Base-by-base conservation (phyloP, 2,888 invertebrate species). In the Ophraella communa region DNA sequence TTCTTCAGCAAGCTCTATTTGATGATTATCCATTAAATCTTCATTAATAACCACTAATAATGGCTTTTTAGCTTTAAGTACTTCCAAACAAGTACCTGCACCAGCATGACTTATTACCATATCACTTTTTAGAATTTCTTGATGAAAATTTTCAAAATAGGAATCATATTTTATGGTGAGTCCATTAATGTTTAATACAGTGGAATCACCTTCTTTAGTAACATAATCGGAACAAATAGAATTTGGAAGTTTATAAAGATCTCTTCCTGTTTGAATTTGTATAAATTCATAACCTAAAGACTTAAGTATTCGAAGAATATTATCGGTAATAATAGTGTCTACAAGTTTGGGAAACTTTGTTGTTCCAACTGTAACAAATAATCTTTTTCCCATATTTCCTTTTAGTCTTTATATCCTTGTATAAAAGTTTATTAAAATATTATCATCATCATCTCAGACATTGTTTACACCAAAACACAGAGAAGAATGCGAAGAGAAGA, bases 311-410 rank as follows among this genome's bases (percentile, higher is more conserved):
- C 84, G 73, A 18, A 93, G 76, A 14, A 89, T 80, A 17, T 86
- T 78, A n/a, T 84, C 76, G 3, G 82, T 83, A 11, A 87, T 83
- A 51, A 95, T 83, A 42, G 86, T 85, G 69, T 88, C 79, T 49
- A 96, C 90, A 24, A 99, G 85, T 74, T 88, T 84, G 79, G 97
- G 94, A 80, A 98, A 99, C 79, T 89, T 87, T 23, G 98, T 99
- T 11, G 98, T 97, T 59, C 99, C 98, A 5, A 99, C 98, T 17
- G 98, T 98, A 10, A 97, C 91, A 82, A 98, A 98, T 11, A 90
- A 85, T 51, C 66, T 72, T 65, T 74, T 76, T 17, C 23, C 24
- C 61, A 62, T 66, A 55, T 65, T 24, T n/a, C n/a, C n/a, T n/a
- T n/a, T n/a, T n/a, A n/a, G n/a, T n/a, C n/a, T n/a, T n/a, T n/a